Base-by-base conservation (phyloP, 2,797 vertebrate species). In the Ambastaia sidthimunki region DNA sequence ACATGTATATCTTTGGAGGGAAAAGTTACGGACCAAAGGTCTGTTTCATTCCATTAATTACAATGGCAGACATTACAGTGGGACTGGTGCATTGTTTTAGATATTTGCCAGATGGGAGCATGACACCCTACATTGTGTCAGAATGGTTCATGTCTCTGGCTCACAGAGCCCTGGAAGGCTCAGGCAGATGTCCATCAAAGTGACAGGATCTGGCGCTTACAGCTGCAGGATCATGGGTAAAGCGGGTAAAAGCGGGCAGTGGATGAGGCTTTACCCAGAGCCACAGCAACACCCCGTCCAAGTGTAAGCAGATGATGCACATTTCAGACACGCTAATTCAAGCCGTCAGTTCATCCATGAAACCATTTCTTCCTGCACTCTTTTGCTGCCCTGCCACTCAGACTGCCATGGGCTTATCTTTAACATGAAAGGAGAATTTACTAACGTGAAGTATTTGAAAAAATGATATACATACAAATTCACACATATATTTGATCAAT, bases 211-310 rank as follows among this genome's bases (percentile, higher is more conserved):
- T 85, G 54, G 59, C 79, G 91, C 90, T 92, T 81, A 86, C 78
- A 69, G 93, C 90, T 89, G 87, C 87, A 88, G 90, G 91, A 92
- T 93, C 91, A 93, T 90, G 90, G 90, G 90, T 89, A 89, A 90
- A 86, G 84, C 89, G 89, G 85, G 88, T 59, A 59, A 59, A 25
- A 88, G 41, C 88, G 86, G 88, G 80, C 82, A 85, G 87, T 84
- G 52, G 50, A 52, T 47, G 71, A 76, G 83, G 81, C 80, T 80
- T 85, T 66, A 90, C 93, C 91, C 90, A 86, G 86, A 92, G 91
- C 90, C 80, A 91, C 90, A 92, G 89, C 91, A 92, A 93, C 93
- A 94, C 92, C 92, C 92, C 93, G 91, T 93, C 92, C 92, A 90
- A 92, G 89, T 88, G 92, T 86, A 90, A 92, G 92, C 92, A 93